Conservation (phyloP, 2,797 vertebrate species). For the Limnodromus scolopaceus region DNA sequence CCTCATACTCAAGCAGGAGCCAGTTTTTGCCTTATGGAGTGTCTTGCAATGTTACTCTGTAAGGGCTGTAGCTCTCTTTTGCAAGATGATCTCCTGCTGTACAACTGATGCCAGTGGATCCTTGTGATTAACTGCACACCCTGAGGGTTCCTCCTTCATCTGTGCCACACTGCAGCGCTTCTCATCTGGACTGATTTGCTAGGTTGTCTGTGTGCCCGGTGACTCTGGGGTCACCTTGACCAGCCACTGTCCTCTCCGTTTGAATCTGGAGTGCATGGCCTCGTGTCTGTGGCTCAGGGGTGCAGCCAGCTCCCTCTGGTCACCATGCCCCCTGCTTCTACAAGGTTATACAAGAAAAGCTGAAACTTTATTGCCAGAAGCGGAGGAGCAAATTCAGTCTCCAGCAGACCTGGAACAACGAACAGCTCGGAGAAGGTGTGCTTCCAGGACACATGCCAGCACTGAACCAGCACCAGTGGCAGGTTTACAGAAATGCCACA, state of each 20-base stretch:
- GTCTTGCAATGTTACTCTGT: background rate
- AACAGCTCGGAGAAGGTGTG: constrained; percentile 47
- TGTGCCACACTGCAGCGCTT: background rate
- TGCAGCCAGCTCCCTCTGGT: background rate
- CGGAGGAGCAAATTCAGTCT: constrained; percentile 2
- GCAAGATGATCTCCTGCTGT: background rate
- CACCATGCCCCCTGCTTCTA: background rate
- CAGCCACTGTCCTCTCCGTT: background rate
- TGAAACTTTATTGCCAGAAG: constrained; percentile 25
- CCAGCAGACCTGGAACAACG: constrained; percentile 28
- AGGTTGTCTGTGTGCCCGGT: accelerated
- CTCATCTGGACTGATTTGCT: background rate
- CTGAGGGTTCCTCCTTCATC: background rate
- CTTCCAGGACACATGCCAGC: constrained; percentile 54
- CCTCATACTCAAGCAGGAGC: background rate
- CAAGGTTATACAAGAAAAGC: constrained; percentile 29
- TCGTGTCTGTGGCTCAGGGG: background rate
- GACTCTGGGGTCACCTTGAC: background rate
- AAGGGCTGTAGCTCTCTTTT: background rate
- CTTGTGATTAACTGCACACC: background rate
- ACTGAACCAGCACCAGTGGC: constrained; percentile 43
- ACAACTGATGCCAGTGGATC: background rate
- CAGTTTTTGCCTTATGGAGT: background rate
- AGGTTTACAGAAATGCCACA: constrained; percentile 62
- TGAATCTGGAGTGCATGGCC: accelerated